Conservation (phyloP, 2,113 vertebrate species). For the Eudyptes chrysolophus region DNA sequence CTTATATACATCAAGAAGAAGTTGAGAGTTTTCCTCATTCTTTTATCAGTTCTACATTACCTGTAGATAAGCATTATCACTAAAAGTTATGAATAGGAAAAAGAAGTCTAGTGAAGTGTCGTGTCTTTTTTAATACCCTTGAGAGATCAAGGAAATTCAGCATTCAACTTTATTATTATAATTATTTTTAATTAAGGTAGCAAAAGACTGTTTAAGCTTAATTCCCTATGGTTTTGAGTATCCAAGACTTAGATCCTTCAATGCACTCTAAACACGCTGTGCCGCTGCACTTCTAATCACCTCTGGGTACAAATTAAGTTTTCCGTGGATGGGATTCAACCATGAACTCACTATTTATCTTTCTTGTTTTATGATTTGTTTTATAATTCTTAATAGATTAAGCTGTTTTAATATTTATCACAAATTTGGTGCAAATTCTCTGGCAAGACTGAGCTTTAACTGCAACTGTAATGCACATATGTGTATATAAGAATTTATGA, state of each 20-base stretch:
- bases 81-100: neutral
- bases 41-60: neutral
- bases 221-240: neutral
- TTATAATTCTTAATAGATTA: neutral
- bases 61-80: neutral
- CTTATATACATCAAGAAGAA: conserved; percentile 4
- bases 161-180: neutral
- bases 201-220: neutral
- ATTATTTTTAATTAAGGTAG: neutral
- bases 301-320: neutral
- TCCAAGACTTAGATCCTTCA: neutral
- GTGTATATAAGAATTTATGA: neutral
- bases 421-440: neutral
- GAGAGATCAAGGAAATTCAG: neutral
- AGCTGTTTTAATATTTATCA: neutral
- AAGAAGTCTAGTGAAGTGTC: neutral
- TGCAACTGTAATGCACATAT: neutral
- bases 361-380: neutral
- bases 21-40: neutral
- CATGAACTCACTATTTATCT: neutral
- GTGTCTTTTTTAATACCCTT: neutral
- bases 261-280: neutral
- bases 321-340: neutral
- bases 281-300: neutral
- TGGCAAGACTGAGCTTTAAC: neutral